A percentile compares a stretch with the other conserved stretches of the same genome.
phyloP scores from a whole-genome alignment of 2,888 invertebrate genomes.

The Noctua fimbriata region DNA sequence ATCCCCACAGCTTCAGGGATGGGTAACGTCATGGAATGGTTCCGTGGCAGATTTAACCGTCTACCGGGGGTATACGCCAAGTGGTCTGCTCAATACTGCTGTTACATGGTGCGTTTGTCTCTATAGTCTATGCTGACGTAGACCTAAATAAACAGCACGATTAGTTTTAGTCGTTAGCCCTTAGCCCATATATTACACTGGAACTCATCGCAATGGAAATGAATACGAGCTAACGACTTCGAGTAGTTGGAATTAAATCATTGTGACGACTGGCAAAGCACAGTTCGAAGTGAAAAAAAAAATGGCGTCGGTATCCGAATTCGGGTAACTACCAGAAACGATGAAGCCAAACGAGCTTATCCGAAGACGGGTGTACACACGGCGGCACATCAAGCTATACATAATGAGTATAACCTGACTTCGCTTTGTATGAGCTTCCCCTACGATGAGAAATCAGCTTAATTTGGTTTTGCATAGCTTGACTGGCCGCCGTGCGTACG shows the following conservation, averaged over 20 bases:
- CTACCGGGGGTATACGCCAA: constrained; percentile 79
- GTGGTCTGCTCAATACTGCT: constrained; percentile 86
- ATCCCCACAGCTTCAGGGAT: constrained; percentile 91
- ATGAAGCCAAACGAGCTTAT: not conserved
- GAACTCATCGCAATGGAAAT: not conserved
- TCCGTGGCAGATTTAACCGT: constrained; percentile 80
- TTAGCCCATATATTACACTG: not conserved
- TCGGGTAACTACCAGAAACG: not conserved
- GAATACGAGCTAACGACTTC: not conserved
- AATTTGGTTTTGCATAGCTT: too few species aligned
- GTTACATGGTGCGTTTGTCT: constrained; percentile 76
- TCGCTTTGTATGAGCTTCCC: too few species aligned
- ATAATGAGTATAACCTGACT: too few species aligned
- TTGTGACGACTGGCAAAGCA: not conserved
- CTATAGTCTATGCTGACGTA: not conserved
- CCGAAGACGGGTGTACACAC: not conserved
- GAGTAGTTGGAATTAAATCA: not conserved
- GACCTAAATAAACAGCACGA: not conserved
- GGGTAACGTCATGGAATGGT: constrained; percentile 85
- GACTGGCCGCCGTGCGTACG: too few species aligned
- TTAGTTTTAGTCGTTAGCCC: not conserved
- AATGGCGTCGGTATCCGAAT: not conserved
- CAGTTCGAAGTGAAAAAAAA: not conserved
- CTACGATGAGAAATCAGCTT: too few species aligned
- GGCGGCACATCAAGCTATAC: too few species aligned